Evolutionary conservation across 1,140 invertebrate species (phyloP), one percentile per base, ranked within the genome.

Genomic region (Hycleus phaleratus): DNA sequence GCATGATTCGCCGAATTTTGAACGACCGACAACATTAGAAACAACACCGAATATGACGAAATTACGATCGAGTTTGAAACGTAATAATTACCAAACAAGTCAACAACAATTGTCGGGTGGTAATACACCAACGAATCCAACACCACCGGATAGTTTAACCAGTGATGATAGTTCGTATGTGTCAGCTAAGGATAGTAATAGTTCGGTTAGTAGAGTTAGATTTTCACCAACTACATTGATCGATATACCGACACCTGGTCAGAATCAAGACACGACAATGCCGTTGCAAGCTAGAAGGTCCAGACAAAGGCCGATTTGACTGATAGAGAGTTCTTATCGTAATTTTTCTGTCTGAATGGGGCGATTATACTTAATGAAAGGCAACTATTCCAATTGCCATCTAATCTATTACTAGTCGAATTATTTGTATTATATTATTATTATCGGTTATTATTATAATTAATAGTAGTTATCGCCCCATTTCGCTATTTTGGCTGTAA

Each of bases 121-220:
- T 0, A 82, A 81, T n/a, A 91, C 88, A 0, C 88, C 89, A 26
- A 91, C 88, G 2, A 90, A 90, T 75, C 85, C 87, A 1, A 91
- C 90, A 2, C 88, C 90, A 0, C 88, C 89, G 0, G 90, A 92
- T 61, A 90, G 87, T 62, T 68, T 90, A 10, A 87, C 88, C 0
- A 90, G 88, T 62, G 90, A 91, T 49, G 89, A 92, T 62, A 88
- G 85, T 61, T 90, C 87, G 38, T 91, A 91, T 68, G 81, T 90
- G 39, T 92, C 89, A 1, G 88, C 90, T 2, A 84, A 88, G 61
- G 88, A 90, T 62, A 80, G 80, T 58, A 42, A 82, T 3, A 79
- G 77, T 52, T 78, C 77, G 46, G 82, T 83, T 49, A 82, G 83
- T 39, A 77, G 88, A 4, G 88, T 92, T 2, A 77, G 90, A 1